phyloP scores from a whole-genome alignment of 2,888 invertebrate species.

The Bellardia pandia region DNA sequence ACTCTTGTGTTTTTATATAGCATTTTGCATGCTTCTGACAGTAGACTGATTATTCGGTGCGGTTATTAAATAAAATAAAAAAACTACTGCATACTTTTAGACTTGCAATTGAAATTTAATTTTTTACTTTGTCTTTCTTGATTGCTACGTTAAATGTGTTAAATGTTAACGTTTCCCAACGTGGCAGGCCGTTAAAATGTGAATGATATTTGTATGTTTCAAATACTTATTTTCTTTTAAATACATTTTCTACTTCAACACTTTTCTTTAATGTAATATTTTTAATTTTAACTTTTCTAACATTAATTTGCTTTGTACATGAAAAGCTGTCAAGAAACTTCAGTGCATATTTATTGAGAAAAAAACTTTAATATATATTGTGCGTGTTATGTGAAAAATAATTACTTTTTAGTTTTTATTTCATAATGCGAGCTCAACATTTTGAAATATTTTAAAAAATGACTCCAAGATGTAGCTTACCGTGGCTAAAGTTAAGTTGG shows the following conservation, averaged over 20 bases:
- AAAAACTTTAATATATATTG: too few species aligned
- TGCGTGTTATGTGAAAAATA: too few species aligned
- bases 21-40: slow-evolving; percentile 10
- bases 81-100: not conserved
- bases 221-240: not conserved
- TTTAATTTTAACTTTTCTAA: not conserved
- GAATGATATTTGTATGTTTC: slow-evolving; percentile 3
- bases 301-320: slow-evolving; percentile 1
- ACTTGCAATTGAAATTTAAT: not conserved
- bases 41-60: slow-evolving; percentile 41
- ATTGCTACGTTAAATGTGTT: not conserved
- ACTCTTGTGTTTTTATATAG: not conserved
- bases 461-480: too few species aligned
- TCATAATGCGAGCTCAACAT: too few species aligned
- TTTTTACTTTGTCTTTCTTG: not conserved
- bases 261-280: slow-evolving; percentile 15
- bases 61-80: slow-evolving; percentile 36
- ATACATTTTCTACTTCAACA: not conserved
- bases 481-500: too few species aligned
- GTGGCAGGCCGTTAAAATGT: not conserved
- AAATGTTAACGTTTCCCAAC: not conserved
- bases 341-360: too few species aligned
- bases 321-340: too few species aligned
- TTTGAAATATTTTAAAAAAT: too few species aligned
- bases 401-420: too few species aligned